Percentiles rank a stretch among this genome's conserved stretches.
phyloP scores from a whole-genome alignment of 1,140 invertebrate genomes.

The Diachasmimorpha longicaudata region DNA sequence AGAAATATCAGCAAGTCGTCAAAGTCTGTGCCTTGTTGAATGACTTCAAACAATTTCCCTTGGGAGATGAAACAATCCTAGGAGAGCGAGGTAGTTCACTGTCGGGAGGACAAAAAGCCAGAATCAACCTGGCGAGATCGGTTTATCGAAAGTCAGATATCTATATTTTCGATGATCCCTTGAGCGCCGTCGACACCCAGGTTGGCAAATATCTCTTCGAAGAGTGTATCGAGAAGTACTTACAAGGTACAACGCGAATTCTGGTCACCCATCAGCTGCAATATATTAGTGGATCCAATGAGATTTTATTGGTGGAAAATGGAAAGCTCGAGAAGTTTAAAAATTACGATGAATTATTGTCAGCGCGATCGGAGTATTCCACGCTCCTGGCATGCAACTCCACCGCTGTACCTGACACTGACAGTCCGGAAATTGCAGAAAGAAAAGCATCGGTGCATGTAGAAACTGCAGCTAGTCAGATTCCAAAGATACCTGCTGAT shows the following conservation, averaged over 20 bases:
- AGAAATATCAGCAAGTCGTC: constrained; percentile 67
- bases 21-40: constrained; percentile 69
- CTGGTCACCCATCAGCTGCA: constrained; percentile 92
- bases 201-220: constrained; percentile 76
- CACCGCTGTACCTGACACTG: constrained; percentile 47
- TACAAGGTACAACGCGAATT: constrained; percentile 67
- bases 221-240: constrained; percentile 67
- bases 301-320: constrained; percentile 80
- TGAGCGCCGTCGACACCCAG: constrained; percentile 80
- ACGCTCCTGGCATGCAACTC: constrained; percentile 45
- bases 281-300: constrained; percentile 79
- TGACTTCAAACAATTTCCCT: constrained; percentile 78
- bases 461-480: constrained; percentile 48
- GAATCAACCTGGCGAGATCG: constrained; percentile 76
- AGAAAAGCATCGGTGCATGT: constrained; percentile 53
- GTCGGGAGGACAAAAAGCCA: constrained; percentile 85
- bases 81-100: constrained; percentile 82
- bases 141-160: constrained; percentile 77
- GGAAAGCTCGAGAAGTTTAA: constrained; percentile 60
- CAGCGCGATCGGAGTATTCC: constrained; percentile 55
- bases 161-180: constrained; percentile 83
- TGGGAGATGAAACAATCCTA: constrained; percentile 80
- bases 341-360: constrained; percentile 66
- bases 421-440: constrained; percentile 54
- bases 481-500: constrained; percentile 46